A percentile compares a stretch with the other conserved stretches of the same genome.
These are phyloP conservation scores for Aphidoletes aphidimyza DNA, from an alignment of 2,888 invertebrate species.

Conservation along the genomic window DNA sequence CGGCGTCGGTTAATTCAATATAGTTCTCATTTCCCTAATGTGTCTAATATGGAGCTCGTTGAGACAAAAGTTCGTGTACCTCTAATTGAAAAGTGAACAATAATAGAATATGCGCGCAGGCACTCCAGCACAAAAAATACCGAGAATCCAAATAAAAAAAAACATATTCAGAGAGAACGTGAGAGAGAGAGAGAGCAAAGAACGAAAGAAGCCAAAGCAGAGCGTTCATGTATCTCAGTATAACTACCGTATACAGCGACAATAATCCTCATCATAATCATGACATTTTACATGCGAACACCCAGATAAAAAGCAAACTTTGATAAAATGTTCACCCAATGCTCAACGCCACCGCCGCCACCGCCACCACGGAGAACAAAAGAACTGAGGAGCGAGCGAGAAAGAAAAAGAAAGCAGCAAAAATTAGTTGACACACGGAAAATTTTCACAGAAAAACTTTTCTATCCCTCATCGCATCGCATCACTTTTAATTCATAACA, in stretches of 20 bases:
- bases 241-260: background rate
- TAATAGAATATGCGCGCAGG: conserved; percentile 30
- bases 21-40: conserved; percentile 55
- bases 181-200: background rate
- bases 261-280: conserved; percentile 50
- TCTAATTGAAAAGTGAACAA: conserved; percentile 54
- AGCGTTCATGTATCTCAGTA: background rate
- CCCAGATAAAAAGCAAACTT: conserved; percentile 52
- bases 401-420: background rate
- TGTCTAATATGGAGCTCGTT: conserved; percentile 52
- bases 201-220: background rate
- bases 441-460: conserved; percentile 38
- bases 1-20: conserved; percentile 54
- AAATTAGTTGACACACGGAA: conserved; percentile 46
- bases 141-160: background rate
- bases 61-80: conserved; percentile 54
- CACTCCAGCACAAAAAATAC: background rate
- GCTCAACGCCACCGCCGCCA: too few relatives aligned
- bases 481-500: conserved; percentile 29
- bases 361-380: too few relatives aligned
- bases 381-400: background rate
- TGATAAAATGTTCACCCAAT: background rate
- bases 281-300: conserved; percentile 15
- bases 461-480: conserved; percentile 17
- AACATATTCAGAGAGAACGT: background rate